Evolutionary conservation across 2,797 vertebrate genomes (phyloP), one percentile per base, ranked within the genome.

Genomic region (Halcyon smyrnensis): DNA sequence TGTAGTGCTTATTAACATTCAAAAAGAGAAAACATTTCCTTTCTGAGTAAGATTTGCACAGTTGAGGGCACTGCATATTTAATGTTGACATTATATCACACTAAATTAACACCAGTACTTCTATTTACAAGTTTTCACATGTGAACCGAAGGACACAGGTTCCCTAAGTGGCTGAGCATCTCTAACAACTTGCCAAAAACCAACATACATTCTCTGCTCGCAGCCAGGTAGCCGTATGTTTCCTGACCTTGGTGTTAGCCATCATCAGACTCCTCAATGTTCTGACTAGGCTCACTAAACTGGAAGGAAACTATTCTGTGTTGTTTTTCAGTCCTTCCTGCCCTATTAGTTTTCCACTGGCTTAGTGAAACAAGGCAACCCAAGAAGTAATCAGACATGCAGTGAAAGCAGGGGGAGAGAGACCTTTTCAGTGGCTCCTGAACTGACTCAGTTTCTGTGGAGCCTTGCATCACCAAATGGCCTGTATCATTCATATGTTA

Each of bases 91-190:
- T 59, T 76, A 2, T 75, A 45, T 64, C 37, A 73, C 17, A 28
- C 60, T 80, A 3, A 64, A 67, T 83, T 80, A 36, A 37, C 20
- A 46, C n/a, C 34, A 86, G 21, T 45, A 27, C 48, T 86, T 37
- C 36, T 76, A 8, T 77, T 82, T 84, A 48, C 19, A 51, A 79
- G 34, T 76, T 36, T 54, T 12, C 53, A 23, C 50, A 24, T 11
- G 14, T 0, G 0, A 84, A 71, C 46, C 10, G 0, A 3, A 71
- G 54, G 57, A 24, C 28, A 23, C 14, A 20, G 28, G 17, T 71
- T 84, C 24, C 57, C 21, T 57, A 63, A 62, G 15, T 27, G 30
- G 2, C 54, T 81, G 65, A 83, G 21, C 25, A 60, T 62, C 41
- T 65, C n/a, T 76, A 89, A 24, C 17, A 73, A 8, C 17, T 85